Evolutionary conservation across 1,140 invertebrate species (phyloP).

Genomic region (Conus ventricosus): DNA sequence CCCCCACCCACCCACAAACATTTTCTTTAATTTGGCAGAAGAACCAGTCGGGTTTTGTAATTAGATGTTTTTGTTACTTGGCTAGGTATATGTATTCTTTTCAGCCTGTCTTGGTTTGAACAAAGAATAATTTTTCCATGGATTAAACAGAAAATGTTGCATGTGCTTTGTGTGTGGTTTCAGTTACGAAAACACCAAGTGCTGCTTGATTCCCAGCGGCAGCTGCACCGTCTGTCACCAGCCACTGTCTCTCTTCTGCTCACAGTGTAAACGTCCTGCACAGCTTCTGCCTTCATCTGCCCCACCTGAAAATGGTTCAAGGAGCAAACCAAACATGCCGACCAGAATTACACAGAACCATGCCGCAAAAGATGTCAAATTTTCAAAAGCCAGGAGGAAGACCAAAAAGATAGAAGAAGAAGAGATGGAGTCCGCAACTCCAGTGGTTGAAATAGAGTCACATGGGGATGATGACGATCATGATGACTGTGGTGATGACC

Average conservation of each 20-base stretch:
- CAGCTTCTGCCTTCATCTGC: neutral
- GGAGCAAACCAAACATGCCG: neutral
- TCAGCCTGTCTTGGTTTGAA: no score
- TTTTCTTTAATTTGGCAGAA: no score
- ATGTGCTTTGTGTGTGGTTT: neutral
- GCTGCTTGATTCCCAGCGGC: neutral
- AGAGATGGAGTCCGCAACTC: neutral
- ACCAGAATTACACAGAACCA: neutral
- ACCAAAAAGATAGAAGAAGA: neutral
- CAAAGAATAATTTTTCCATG: no score
- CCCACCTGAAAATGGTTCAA: neutral
- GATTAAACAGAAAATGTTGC: no score
- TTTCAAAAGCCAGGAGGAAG: neutral
- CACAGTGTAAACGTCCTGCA: neutral
- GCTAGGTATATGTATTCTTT: no score
- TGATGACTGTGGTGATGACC: neutral
- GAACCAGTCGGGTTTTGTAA: no score
- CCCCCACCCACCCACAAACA: no score
- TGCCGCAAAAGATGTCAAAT: no score
- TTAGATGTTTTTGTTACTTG: no score
- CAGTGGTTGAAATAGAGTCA: neutral
- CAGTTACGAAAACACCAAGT: conserved; percentile 19
- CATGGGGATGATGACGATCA: neutral
- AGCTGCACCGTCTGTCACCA: neutral
- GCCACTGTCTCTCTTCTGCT: conserved; percentile 3